phyloP scores from a whole-genome alignment of 1,140 invertebrate species.

The Lepidurus apus region DNA sequence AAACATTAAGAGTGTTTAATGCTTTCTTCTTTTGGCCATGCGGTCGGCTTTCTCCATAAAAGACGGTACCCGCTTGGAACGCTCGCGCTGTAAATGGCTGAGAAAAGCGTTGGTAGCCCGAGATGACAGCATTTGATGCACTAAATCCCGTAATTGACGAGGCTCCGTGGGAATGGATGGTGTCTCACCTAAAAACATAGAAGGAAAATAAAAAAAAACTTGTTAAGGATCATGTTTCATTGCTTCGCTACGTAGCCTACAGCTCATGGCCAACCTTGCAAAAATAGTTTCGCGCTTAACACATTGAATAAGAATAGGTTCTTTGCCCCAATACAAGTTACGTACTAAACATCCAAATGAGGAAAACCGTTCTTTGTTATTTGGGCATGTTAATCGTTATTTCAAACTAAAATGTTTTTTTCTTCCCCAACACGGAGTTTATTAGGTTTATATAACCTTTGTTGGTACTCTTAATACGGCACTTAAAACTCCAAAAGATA shows the following conservation, averaged over 20 bases:
- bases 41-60: slow-evolving; percentile 30
- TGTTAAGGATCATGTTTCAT: not conserved
- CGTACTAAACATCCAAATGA: too few relatives aligned
- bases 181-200: not conserved
- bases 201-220: not conserved
- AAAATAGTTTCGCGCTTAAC: not conserved
- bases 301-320: not conserved
- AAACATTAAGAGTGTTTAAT: slow-evolving; percentile 13
- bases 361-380: too few relatives aligned
- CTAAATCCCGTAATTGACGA: slow-evolving; percentile 26
- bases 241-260: not conserved
- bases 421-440: too few relatives aligned
- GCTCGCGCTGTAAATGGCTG: slow-evolving; percentile 24
- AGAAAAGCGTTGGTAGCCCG: slow-evolving; percentile 16
- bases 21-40: slow-evolving; percentile 22
- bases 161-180: slow-evolving; percentile 3
- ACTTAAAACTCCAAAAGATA: too few relatives aligned
- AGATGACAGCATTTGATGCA: slow-evolving; percentile 19
- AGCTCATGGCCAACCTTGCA: not conserved
- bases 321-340: too few relatives aligned
- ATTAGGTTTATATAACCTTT: too few relatives aligned
- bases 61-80: slow-evolving; percentile 20
- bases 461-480: too few relatives aligned
- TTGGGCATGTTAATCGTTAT: too few relatives aligned
- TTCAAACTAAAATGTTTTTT: too few relatives aligned